A percentile compares a stretch with the other conserved stretches of the same genome.
Conservation (phyloP, 2,888 invertebrate species). For the Piscicola geometra region DNA sequence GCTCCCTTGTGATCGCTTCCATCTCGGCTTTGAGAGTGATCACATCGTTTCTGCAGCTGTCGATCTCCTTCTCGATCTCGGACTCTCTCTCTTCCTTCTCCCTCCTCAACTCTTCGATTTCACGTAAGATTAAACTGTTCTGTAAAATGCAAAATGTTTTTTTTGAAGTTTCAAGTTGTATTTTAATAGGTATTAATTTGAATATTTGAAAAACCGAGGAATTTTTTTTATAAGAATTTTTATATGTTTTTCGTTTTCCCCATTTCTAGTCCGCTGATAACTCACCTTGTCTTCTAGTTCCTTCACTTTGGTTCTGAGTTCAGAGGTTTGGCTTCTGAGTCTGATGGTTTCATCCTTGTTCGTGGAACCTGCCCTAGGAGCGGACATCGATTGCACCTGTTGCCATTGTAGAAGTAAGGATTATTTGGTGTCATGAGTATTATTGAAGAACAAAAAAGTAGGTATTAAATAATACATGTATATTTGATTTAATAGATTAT, state of each 20-base stretch:
- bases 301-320: constrained; percentile 29
- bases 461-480: too few relatives aligned
- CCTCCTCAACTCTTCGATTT: constrained; percentile 57
- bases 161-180: too few relatives aligned
- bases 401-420: too few relatives aligned
- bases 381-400: constrained; percentile 28
- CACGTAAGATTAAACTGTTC: constrained; percentile 58
- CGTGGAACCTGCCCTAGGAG: neutral
- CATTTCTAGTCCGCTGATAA: too few relatives aligned
- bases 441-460: too few relatives aligned
- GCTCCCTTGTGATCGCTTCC: constrained; percentile 55
- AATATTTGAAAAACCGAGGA: too few relatives aligned
- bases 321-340: constrained; percentile 25
- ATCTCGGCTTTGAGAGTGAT: constrained; percentile 53
- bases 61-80: constrained; percentile 56
- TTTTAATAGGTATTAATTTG: too few relatives aligned
- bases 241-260: too few relatives aligned
- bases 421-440: too few relatives aligned
- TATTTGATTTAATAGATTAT: too few relatives aligned
- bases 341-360: constrained; percentile 33
- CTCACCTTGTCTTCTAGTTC: constrained; percentile 34
- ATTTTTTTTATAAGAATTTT: too few relatives aligned
- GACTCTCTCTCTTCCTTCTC: constrained; percentile 58
- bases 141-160: too few relatives aligned
- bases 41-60: constrained; percentile 50